Evolutionary conservation across 2,888 invertebrate genomes (phyloP), one percentile per base, ranked within the genome.

Genomic region (Leucoptera coffeella): DNA sequence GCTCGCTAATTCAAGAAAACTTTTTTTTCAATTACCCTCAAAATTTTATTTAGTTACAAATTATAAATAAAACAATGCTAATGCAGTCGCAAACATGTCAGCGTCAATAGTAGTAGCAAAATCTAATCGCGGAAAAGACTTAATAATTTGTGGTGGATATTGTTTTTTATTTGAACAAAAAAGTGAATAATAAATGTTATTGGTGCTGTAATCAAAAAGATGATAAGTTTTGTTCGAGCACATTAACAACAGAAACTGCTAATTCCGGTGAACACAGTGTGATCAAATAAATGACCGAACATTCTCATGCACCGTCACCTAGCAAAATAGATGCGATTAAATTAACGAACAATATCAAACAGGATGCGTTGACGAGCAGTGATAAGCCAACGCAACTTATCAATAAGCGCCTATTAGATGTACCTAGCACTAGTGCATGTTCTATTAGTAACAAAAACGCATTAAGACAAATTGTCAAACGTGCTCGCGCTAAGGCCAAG

Each of bases 351-450:
- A 6, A 10, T 9, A 13, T 23, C 8, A 23, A 23, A 23, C 23
- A 14, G 6, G 23, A 23, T 4, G 23, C 23, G 12, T 12, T 14
- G 12, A 12, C 13, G 7, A 23, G 23, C 13, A 9, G 6, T 10
- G 12, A 12, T 10, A 7, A 12, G 14, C 23, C 23, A 9, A 23
- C 12, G 12, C 12, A 23, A 14, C 6, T 23, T 7, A 23, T 23
- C 12, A 12, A 23, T 12, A 11, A 23, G 6, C 12, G 14, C 13
- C 10, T 23, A 11, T 12, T 14, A 14, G 9, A 11, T 13, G 10
- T 23, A 11, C 23, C 23, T 12, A 23, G 23, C 14, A 23, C 9
- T 14, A 23, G 23, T 8, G 23, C 14, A 12, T 23, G 23, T 10
- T 9, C 9, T 12, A 10, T 23, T 8, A 12, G 13, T 9, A 23